A percentile compares a stretch with the other conserved stretches of the same genome.
Evolutionary conservation across 1,140 invertebrate species (phyloP).

Genomic region (Brachionus rubens): DNA sequence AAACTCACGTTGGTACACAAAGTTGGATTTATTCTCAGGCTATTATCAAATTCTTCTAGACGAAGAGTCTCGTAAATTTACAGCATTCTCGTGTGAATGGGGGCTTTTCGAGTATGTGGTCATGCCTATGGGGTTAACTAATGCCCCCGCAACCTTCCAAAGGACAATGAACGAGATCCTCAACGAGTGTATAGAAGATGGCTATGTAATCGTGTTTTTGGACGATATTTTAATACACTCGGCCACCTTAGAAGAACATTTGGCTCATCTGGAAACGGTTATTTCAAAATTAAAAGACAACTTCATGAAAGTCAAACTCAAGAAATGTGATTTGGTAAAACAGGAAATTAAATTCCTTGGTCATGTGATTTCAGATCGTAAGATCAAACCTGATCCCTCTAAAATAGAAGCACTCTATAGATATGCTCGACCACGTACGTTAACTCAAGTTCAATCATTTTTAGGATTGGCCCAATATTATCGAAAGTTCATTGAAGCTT

Average conservation of each 20-base stretch:
- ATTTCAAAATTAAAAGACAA: background rate
- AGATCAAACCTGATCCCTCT: background rate
- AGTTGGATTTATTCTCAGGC: background rate
- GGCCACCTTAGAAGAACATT: background rate
- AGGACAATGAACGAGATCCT: too few species aligned
- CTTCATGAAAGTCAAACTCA: conserved; percentile 6
- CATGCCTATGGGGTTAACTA: too few species aligned
- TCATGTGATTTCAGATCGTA: background rate
- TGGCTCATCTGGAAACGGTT: too few species aligned
- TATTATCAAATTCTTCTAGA: too few species aligned
- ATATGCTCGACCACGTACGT: conserved; percentile 48
- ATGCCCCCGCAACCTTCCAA: too few species aligned
- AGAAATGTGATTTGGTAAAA: conserved; percentile 15
- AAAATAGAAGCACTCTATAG: conserved; percentile 8
- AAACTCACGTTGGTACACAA: background rate
- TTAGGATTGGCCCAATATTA: conserved; percentile 15
- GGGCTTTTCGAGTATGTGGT: too few species aligned
- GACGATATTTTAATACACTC: background rate
- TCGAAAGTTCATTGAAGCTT: conserved; percentile 15
- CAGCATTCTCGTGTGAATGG: too few species aligned
- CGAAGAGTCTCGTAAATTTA: too few species aligned
- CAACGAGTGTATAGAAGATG: too few species aligned
- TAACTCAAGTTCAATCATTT: conserved; percentile 58
- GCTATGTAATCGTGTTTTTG: background rate
- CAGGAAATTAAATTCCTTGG: background rate